Percentiles rank a stretch among this genome's conserved stretches.
phyloP scores from a whole-genome alignment of 2,888 invertebrate species.

The Phoronis australis region DNA sequence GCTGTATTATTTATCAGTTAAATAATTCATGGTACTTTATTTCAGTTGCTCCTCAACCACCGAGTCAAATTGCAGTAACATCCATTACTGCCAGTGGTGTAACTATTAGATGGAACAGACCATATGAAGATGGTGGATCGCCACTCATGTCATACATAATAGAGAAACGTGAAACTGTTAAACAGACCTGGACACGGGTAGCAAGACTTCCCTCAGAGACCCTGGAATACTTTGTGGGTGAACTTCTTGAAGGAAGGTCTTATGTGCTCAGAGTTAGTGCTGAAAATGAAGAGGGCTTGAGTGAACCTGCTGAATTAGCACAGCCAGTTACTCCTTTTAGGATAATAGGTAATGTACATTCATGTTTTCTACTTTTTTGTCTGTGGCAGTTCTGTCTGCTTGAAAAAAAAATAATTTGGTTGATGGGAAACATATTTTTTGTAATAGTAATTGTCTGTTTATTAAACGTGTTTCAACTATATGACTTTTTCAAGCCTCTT shows the following conservation, averaged over 20 bases:
- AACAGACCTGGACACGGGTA: constrained; percentile 65
- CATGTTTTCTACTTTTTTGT: background rate
- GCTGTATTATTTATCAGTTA: too few species aligned
- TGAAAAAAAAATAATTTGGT: background rate
- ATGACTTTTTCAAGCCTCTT: too few species aligned
- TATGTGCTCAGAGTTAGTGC: constrained; percentile 83
- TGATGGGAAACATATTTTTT: background rate
- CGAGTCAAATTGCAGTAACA: too few species aligned
- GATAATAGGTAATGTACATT: background rate
- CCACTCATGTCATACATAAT: constrained; percentile 47
- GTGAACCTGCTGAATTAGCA: constrained; percentile 36
- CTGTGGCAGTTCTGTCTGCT: background rate
- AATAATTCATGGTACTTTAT: too few species aligned
- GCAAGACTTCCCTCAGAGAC: constrained; percentile 10
- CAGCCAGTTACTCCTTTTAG: constrained; percentile 37
- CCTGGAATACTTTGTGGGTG: constrained; percentile 18
- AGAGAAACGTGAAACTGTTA: constrained; percentile 59
- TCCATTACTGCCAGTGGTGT: constrained; percentile 36
- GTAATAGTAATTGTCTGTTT: background rate
- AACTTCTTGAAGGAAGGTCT: constrained; percentile 47
- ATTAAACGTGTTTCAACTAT: too few species aligned
- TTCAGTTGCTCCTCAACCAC: too few species aligned
- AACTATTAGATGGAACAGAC: constrained; percentile 42
- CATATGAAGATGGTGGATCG: constrained; percentile 37
- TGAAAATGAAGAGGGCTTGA: constrained; percentile 60